Percentiles rank a stretch among this genome's conserved stretches.
Evolutionary conservation across 1,140 invertebrate species (phyloP).

Genomic region (Asbolus verrucosus): DNA sequence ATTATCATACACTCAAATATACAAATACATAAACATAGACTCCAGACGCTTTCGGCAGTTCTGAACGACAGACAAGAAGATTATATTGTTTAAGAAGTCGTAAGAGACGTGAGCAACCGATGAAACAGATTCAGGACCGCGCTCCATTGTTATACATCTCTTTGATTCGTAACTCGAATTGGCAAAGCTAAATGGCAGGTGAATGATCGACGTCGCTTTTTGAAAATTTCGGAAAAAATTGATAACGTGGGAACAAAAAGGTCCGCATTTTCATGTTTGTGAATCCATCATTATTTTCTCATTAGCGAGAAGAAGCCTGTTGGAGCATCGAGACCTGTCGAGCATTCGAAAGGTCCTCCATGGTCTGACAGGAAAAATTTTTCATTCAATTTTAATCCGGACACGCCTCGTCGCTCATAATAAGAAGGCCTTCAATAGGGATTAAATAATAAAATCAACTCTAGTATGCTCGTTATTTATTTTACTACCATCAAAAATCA

Average conservation of each 20-base stretch:
- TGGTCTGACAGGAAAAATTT: not conserved
- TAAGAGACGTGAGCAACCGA: slow-evolving; percentile 48
- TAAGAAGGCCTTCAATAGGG: not conserved
- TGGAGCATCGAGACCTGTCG: not conserved
- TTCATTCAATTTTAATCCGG: slow-evolving; percentile 8
- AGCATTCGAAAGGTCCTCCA: slow-evolving; percentile 3
- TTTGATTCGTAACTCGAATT: slow-evolving; percentile 39
- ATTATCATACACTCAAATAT: slow-evolving; percentile 50
- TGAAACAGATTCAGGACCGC: slow-evolving; percentile 30
- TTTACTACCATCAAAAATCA: slow-evolving; percentile 14
- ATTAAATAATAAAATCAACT: slow-evolving; percentile 21
- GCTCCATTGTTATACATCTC: slow-evolving; percentile 44
- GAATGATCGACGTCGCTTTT: slow-evolving; percentile 28
- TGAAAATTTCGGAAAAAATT: not conserved
- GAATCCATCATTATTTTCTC: not conserved
- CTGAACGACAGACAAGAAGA: slow-evolving; percentile 50
- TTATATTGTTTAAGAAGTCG: slow-evolving; percentile 51
- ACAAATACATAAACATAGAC: slow-evolving; percentile 48
- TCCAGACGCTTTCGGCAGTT: slow-evolving; percentile 49
- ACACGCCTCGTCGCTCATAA: slow-evolving; percentile 10
- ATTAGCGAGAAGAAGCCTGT: not conserved
- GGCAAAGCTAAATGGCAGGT: slow-evolving; percentile 41
- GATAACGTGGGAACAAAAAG: no score
- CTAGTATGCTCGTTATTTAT: not conserved
- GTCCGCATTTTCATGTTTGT: no score